Conservation (phyloP, 2,888 invertebrate species). For the Piscicola geometra region DNA sequence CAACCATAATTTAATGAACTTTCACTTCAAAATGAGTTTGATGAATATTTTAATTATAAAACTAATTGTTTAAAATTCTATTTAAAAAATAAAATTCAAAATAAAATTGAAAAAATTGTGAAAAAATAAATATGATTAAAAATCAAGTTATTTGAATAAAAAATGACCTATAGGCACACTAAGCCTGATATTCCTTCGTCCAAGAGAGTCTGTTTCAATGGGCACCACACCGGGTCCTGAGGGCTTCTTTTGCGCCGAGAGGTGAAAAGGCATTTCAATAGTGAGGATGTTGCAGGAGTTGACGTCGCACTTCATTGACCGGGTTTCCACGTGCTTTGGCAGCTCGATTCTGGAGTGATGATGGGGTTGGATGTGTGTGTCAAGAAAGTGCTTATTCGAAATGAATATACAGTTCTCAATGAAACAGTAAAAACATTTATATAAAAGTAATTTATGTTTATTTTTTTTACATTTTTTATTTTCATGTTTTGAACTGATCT, state of each 20-base stretch:
- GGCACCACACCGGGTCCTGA: conserved; percentile 43
- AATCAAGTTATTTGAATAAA: too few relatives aligned
- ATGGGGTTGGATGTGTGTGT: too few relatives aligned
- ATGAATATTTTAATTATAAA: too few relatives aligned
- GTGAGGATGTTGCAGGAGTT: conserved; percentile 39
- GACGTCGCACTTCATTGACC: conserved; percentile 43
- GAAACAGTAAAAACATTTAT: too few relatives aligned
- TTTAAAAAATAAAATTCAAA: neutral
- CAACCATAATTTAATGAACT: too few relatives aligned
- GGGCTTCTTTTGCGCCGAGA: conserved; percentile 42
- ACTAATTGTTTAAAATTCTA: neutral
- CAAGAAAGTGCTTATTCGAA: too few relatives aligned
- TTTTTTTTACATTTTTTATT: too few relatives aligned
- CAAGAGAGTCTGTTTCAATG: conserved; percentile 41
- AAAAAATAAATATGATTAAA: neutral
- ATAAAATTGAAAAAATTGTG: neutral
- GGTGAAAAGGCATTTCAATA: conserved; percentile 45
- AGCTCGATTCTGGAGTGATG: conserved; percentile 34
- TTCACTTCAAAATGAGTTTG: too few relatives aligned
- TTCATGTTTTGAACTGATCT: too few relatives aligned
- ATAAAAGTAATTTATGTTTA: too few relatives aligned
- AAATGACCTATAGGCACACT: conserved; percentile 39
- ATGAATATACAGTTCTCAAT: too few relatives aligned
- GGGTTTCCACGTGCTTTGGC: conserved; percentile 41
- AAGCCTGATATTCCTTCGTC: conserved; percentile 40